Evolutionary conservation across 1,140 invertebrate species (phyloP), one percentile per base, ranked within the genome.

Genomic region (Polypedilum vanderplanki): DNA sequence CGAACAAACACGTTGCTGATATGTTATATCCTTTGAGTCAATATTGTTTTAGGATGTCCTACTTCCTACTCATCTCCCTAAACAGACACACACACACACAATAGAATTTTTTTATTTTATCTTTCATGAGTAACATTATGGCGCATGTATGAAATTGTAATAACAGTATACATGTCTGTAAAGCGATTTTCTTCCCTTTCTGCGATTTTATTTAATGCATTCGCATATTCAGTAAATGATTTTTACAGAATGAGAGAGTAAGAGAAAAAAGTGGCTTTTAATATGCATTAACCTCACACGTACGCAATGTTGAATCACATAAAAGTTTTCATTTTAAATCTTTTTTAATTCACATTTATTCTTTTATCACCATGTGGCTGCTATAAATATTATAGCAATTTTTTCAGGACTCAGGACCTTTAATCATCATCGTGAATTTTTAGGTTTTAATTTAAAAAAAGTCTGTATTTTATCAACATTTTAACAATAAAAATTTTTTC

Each of bases 311-410:
- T 33, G n/a, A 57, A 57, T 57, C 46, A n/a, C 46, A 57, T 57
- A 57, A 57, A 57, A 57, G 46, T n/a, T 57, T 57, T 57, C 46
- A 57, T 57, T 57, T 57, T 57, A 57, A 57, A 57, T 57, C 46
- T 57, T 57, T 57, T 33, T 57, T 57, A 57, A 57, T 57, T 57
- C 46, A 57, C n/a, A 33, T 33, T 33, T 5, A 33, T 33, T 33
- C n/a, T 33, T 33, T 5, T 5, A 33, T 33, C 24, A 33, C 24
- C 5, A 5, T 33, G 24, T 33, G 24, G 5, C 24, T 33, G 24
- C 5, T 3, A 33, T 33, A 33, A 33, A 33, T 33, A 5, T 33
- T 33, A n/a, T n/a, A 33, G 24, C 24, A 33, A 3, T 33, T 33
- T 33, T 33, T 33, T 33, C 5, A 3, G 24, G 24, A 33, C 24